These are phyloP conservation scores for Lepidochrysops patricia DNA, from an alignment of 2,888 invertebrate species.

Conservation along the genomic window DNA sequence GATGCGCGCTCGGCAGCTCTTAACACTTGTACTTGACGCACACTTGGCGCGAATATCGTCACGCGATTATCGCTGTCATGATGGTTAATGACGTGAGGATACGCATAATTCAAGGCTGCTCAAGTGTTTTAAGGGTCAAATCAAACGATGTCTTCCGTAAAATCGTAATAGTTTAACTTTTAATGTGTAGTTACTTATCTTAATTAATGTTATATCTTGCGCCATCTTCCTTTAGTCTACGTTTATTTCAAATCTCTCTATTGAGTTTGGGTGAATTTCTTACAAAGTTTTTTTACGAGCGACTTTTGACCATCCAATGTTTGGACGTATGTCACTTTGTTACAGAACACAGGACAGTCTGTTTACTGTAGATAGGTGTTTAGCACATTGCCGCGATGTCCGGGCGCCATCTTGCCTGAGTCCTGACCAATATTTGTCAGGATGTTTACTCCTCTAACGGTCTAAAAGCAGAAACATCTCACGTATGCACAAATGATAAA, in stretches of 20 bases:
- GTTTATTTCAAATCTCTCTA: no score
- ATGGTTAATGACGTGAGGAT: no score
- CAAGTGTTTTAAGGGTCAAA: no score
- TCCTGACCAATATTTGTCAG: conserved; percentile 62
- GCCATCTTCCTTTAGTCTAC: no score
- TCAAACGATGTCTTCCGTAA: no score
- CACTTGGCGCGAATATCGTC: conserved; percentile 14
- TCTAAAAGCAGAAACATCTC: conserved; percentile 62
- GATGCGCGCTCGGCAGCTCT: conserved; percentile 42
- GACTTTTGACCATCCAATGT: neutral
- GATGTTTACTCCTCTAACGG: conserved; percentile 58
- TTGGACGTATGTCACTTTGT: neutral
- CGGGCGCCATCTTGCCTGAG: conserved; percentile 36
- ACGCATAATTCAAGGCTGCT: no score
- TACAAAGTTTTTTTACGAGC: no score
- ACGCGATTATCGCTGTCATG: neutral
- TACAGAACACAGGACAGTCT: conserved; percentile 13
- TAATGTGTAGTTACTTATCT: no score
- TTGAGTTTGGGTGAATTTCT: no score
- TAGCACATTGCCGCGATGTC: conserved; percentile 56
- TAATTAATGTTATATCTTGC: no score
- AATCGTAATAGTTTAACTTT: no score
- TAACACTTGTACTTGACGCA: conserved; percentile 28
- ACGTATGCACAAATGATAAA: conserved; percentile 40
- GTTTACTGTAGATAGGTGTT: conserved; percentile 43